A percentile compares a stretch with the other conserved stretches of the same genome.
Evolutionary conservation across 2,888 invertebrate genomes (phyloP).

Genomic region (Philopedon plagiatum): DNA sequence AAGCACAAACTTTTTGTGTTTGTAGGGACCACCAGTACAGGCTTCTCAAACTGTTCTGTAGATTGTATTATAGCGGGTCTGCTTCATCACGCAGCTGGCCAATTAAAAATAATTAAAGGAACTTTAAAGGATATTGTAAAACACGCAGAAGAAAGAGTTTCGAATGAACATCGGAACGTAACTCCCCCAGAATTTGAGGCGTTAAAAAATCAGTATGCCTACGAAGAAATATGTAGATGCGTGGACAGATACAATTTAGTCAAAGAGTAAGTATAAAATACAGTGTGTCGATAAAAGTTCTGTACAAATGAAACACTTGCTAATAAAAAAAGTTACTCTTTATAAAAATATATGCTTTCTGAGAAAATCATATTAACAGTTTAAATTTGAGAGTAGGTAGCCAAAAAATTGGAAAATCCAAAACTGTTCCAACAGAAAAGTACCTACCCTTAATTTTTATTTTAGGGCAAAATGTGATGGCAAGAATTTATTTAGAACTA

Average conservation of each 20-base stretch:
- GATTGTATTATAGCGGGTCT: conserved; percentile 70
- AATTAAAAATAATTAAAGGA: conserved; percentile 69
- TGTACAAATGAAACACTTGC: no score
- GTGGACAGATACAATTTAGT: conserved; percentile 61
- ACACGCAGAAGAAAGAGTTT: conserved; percentile 21
- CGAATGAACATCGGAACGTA: not conserved
- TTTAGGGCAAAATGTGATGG: no score
- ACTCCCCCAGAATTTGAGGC: conserved; percentile 12
- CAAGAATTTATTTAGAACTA: no score
- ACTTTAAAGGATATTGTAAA: conserved; percentile 58
- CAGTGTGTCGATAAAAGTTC: no score
- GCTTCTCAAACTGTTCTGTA: conserved; percentile 69
- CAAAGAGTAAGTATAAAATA: no score
- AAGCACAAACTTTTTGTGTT: not conserved
- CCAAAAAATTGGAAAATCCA: no score
- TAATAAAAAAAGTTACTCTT: no score
- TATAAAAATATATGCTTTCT: no score
- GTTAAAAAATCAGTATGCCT: conserved; percentile 32
- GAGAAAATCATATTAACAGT: no score
- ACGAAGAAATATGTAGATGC: conserved; percentile 52
- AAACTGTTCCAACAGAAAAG: no score
- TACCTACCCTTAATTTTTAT: no score
- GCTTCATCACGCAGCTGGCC: conserved; percentile 70
- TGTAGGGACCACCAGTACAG: conserved; percentile 60
- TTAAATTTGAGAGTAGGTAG: no score